Percentiles rank a stretch among this genome's conserved stretches.
These are phyloP conservation scores for Alloplasta piceator DNA, from an alignment of 2,888 invertebrate genomes.

Conservation along the genomic window DNA sequence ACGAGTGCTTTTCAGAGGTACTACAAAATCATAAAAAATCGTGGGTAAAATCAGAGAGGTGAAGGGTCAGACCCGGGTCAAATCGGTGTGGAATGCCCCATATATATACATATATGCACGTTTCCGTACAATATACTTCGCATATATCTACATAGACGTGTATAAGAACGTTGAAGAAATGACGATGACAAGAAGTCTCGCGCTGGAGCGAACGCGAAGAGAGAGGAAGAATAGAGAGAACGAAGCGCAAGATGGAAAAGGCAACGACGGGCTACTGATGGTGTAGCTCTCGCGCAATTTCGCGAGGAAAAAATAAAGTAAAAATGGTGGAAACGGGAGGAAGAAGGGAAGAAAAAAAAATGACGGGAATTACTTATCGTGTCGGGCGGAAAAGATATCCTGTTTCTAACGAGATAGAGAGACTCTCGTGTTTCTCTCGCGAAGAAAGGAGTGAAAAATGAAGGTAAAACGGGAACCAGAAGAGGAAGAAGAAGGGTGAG, in stretches of 20 bases:
- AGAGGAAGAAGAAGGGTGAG: constrained; percentile 19
- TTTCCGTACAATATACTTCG: background rate
- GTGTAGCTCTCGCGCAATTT: constrained; percentile 66
- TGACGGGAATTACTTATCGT: constrained; percentile 69
- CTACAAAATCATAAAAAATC: too few relatives aligned
- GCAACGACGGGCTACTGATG: constrained; percentile 55
- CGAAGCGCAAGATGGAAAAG: constrained; percentile 49
- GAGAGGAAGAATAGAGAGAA: constrained; percentile 14
- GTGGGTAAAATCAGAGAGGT: too few relatives aligned
- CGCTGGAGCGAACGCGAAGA: background rate
- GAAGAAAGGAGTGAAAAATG: constrained; percentile 69
- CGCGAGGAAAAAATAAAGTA: constrained; percentile 55
- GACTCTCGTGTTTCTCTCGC: constrained; percentile 66
- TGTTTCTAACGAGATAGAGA: constrained; percentile 73
- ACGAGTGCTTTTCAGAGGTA: too few relatives aligned
- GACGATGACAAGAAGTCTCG: constrained; percentile 31
- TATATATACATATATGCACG: too few relatives aligned
- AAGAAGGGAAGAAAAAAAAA: constrained; percentile 56
- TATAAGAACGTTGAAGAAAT: constrained; percentile 12
- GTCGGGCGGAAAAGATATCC: constrained; percentile 69
- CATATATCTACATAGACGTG: background rate
- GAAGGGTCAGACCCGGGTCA: too few relatives aligned
- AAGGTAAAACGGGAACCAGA: constrained; percentile 39
- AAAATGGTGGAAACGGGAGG: constrained; percentile 13
- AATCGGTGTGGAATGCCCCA: too few relatives aligned